Conservation (phyloP, 1,140 invertebrate species). For the Coptotermes formosanus region DNA sequence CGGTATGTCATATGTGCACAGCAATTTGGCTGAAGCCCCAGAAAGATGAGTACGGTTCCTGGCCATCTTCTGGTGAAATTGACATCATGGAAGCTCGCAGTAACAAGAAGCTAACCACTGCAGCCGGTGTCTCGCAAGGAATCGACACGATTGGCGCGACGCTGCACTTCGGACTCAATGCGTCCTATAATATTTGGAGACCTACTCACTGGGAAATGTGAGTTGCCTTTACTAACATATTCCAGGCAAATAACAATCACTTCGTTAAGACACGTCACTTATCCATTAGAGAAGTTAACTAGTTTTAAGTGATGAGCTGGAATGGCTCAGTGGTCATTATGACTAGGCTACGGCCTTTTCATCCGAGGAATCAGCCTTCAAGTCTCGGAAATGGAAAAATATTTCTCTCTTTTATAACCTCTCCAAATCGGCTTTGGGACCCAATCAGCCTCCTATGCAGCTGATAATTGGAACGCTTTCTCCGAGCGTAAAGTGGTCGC, state of each 20-base stretch:
- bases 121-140: conserved; percentile 56
- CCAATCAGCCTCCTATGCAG: no score
- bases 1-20: not conserved
- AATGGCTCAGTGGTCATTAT: no score
- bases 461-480: no score
- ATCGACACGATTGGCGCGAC: conserved; percentile 57
- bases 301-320: no score
- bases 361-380: no score
- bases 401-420: no score
- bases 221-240: not conserved
- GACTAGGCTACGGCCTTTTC: no score
- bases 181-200: conserved; percentile 52
- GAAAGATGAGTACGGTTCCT: conserved; percentile 55
- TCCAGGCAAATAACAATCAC: not conserved
- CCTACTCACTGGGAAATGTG: conserved; percentile 20
- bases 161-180: conserved; percentile 62
- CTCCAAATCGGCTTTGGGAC: no score
- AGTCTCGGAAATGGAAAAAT: no score
- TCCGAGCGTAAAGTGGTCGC: no score
- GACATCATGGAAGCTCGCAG: conserved; percentile 59
- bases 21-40: conserved; percentile 62
- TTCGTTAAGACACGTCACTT: not conserved
- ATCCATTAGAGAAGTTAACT: not conserved
- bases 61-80: conserved; percentile 57
- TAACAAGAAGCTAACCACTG: conserved; percentile 52